Evolutionary conservation across 2,113 vertebrate genomes (phyloP).

Genomic region (Etheostoma cragini): DNA sequence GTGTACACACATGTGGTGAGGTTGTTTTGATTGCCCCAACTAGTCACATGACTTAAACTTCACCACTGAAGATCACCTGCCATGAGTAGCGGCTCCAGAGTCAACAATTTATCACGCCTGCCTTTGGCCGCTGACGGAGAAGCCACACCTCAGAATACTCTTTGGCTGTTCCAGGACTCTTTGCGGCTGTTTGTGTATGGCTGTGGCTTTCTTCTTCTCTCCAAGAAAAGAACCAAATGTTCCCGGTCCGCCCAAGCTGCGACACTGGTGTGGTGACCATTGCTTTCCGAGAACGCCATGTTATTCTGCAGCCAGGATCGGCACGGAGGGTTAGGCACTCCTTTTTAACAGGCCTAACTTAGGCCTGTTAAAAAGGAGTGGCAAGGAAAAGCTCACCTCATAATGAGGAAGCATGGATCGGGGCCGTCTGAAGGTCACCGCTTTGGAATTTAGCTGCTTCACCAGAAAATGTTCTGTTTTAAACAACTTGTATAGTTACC

Average conservation of each 20-base stretch:
- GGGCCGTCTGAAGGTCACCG: constrained; percentile 45
- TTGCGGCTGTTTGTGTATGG: constrained; percentile 62
- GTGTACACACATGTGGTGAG: constrained; percentile 43
- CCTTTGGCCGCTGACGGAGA: constrained; percentile 37
- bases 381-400: constrained; percentile 33
- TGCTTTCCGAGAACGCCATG: constrained; percentile 59
- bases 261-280: constrained; percentile 54
- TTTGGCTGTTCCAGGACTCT: constrained; percentile 33
- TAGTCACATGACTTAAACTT: constrained; percentile 45
- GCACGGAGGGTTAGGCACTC: constrained; percentile 7
- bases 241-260: constrained; percentile 55
- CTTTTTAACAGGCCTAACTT: too few relatives aligned
- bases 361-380: constrained; percentile 33
- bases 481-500: neutral
- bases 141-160: constrained; percentile 73
- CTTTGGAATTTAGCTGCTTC: constrained; percentile 61
- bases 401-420: constrained; percentile 31
- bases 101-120: constrained; percentile 59
- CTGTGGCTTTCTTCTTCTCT: constrained; percentile 59
- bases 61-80: constrained; percentile 64
- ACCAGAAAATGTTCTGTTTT: constrained; percentile 48
- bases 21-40: constrained; percentile 50
- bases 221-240: constrained; percentile 75
- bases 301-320: constrained; percentile 48
- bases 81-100: constrained; percentile 47